Evolutionary conservation across 2,113 vertebrate genomes (phyloP).

Genomic region (Potamarius usumacintae): DNA sequence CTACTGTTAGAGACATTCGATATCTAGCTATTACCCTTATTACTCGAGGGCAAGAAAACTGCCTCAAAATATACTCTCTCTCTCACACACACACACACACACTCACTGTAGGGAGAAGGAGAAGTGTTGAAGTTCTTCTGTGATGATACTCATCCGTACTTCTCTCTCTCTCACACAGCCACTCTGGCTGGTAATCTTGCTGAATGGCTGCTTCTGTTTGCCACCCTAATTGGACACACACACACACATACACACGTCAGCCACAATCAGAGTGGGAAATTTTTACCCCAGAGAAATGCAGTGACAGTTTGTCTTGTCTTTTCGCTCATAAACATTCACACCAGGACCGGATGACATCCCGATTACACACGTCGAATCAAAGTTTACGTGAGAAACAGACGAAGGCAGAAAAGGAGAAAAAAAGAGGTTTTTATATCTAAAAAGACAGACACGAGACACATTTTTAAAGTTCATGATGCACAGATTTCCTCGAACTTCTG

Average conservation of each 20-base stretch:
- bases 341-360: constrained; percentile 63
- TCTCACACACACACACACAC: neutral
- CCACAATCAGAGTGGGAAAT: constrained; percentile 76
- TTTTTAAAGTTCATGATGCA: constrained; percentile 71
- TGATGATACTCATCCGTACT: constrained; percentile 58
- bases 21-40: constrained; percentile 38
- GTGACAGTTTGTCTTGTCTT: constrained; percentile 55
- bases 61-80: neutral
- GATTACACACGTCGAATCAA: constrained; percentile 69
- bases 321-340: constrained; percentile 32
- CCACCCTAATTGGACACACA: constrained; percentile 41
- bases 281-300: constrained; percentile 65
- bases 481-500: constrained; percentile 56
- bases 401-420: constrained; percentile 1
- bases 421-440: neutral
- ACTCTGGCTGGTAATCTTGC: constrained; percentile 70
- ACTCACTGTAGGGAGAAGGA: constrained; percentile 76
- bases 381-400: constrained; percentile 60
- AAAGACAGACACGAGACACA: neutral
- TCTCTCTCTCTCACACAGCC: constrained; percentile 65
- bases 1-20: constrained; percentile 22
- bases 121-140: constrained; percentile 73
- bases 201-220: constrained; percentile 76
- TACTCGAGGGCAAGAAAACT: constrained; percentile 28
- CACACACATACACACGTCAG: constrained; percentile 53